Base-by-base conservation (phyloP, 2,113 vertebrate species). In the Phalacrocorax brasilianus region DNA sequence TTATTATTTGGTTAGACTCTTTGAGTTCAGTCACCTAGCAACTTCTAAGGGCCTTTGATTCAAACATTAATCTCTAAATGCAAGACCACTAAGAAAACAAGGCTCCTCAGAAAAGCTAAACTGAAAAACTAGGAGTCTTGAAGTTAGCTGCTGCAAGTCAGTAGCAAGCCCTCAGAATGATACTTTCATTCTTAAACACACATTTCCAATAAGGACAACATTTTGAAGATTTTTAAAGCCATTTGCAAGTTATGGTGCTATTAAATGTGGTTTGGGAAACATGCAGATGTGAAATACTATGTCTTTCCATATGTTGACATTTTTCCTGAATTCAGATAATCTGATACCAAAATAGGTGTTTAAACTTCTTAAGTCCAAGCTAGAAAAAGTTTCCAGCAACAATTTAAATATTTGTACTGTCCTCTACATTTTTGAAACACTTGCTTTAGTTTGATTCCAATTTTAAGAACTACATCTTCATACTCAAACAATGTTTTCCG, bases 11-110 rank as follows among this genome's bases (percentile, higher is more conserved):
- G 38, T 47, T 73, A 33, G 88, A 7, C 70, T 58, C 81, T 92
- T 76, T 87, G 80, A 63, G 55, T 61, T 59, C 81, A 85, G 94
- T 93, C 95, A 91, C 91, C 58, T 79, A 96, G 95, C 91, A 96
- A 53, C 96, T 94, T 85, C 66, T 33, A 6, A 79, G 70, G 61
- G 81, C 81, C 70, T 87, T 91, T 71, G 74, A 72, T 53, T 85
- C 77, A 32, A 65, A 42, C 74, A 70, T 62, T 49, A 13, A 44
- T 44, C 70, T 67, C 44, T 44, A 82, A 91, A 76, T 61, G 81
- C 73, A 73, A 35, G 87, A 67, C 33, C 61, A 79, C 32, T 19
- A 65, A 38, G 63, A 40, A 81, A 82, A 93, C 53, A 93, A 94
- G 18, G 21, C 12, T 52, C 85, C 77, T 89, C 38, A 79, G 87